Percentiles rank a stretch among this genome's conserved stretches.
These are phyloP conservation scores for Lynx canadensis DNA, from an alignment of 2,113 vertebrate genomes.

Conservation along the genomic window DNA sequence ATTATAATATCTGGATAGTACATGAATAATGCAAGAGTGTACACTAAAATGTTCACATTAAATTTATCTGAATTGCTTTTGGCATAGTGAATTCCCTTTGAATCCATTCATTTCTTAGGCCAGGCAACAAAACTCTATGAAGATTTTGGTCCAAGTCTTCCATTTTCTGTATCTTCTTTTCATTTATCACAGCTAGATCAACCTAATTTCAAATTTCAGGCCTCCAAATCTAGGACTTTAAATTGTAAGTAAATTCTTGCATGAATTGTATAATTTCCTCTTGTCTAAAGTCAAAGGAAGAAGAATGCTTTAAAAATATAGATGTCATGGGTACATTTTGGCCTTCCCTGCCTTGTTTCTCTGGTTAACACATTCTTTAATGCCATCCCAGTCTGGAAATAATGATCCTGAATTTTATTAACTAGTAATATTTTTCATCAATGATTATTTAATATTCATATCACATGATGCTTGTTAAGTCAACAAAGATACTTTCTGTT, in stretches of 20 bases:
- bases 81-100: slow-evolving; percentile 40
- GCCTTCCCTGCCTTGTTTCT: neutral
- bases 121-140: neutral
- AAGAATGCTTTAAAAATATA: neutral
- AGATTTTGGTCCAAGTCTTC: neutral
- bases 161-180: neutral
- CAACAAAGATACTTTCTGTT: neutral
- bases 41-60: slow-evolving; percentile 56
- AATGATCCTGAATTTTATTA: neutral
- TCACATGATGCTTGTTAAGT: neutral
- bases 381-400: neutral
- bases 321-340: neutral
- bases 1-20: slow-evolving; percentile 43
- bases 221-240: neutral
- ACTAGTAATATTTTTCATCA: neutral
- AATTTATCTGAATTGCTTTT: slow-evolving; percentile 65
- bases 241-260: neutral
- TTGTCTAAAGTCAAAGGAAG: neutral
- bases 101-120: slow-evolving; percentile 29
- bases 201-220: neutral
- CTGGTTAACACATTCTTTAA: neutral
- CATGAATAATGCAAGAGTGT: slow-evolving; percentile 73
- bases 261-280: neutral
- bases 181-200: neutral
- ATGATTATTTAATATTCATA: neutral